Evolutionary conservation across 2,888 invertebrate genomes (phyloP), one percentile per base, ranked within the genome.

Genomic region (Ophioninae sp.): DNA sequence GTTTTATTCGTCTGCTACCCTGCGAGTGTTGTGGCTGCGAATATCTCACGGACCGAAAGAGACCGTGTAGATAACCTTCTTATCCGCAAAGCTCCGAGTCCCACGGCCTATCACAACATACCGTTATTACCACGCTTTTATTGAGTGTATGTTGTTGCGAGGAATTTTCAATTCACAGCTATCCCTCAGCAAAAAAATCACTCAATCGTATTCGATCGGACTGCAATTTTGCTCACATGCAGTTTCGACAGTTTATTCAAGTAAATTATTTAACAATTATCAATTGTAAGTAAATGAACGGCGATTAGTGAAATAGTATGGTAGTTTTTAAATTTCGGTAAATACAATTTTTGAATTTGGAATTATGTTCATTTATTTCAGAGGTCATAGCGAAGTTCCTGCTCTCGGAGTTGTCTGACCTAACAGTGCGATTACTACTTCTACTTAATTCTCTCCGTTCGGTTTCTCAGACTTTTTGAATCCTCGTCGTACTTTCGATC

Each of bases 371-470:
- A 39, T 39, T 59, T 59, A 56, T 57, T 57, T 39, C 57, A n/a
- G n/a, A 39, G 30, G 17, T 10, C 3, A n/a, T 8, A 0, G 8
- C 7, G 13, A 17, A 13, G 39, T 57, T 64, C 30, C 57, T 41
- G 20, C 17, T 68, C 21, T 30, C 21, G 5, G 0, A 20, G 39
- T 20, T 20, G 84, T 79, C 85, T 85, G 85, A 83, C 85, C 74
- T 62, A 85, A 85, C 67, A 76, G 73, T 68, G 72, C 8, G 59
- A 64, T 67, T 7, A 83, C 83, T 81, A 85, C 85, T 85, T 83
- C 77, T 77, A 6, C 62, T 68, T 65, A n/a, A 61, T 67, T n/a
- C 69, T 57, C 20, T 61, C 7, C 61, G n/a, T 64, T 61, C 62
- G 20, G 30, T 68, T 44, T 62, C 62, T 80, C 30, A 7, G 13